Conservation (phyloP, 2,113 vertebrate species). For the Sorex fumeus region DNA sequence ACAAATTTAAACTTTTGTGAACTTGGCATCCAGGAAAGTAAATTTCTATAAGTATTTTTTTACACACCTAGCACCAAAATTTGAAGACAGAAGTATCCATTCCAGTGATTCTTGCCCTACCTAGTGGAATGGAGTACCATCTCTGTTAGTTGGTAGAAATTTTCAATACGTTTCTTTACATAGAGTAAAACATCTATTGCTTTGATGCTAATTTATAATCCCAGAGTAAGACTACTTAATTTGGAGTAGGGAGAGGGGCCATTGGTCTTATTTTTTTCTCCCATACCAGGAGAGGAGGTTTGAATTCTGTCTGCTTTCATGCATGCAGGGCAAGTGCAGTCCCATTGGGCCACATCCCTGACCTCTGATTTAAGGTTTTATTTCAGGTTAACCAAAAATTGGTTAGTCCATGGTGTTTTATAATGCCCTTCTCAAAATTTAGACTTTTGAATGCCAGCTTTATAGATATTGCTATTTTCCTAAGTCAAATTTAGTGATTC, state of each 20-base stretch:
- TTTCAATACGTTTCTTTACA: slow-evolving; percentile 33
- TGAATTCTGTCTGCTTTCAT: too few relatives aligned
- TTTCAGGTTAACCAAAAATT: background rate
- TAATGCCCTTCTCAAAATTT: slow-evolving; percentile 16
- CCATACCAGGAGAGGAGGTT: too few relatives aligned
- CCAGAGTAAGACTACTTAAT: slow-evolving; percentile 28
- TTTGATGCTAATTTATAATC: slow-evolving; percentile 49
- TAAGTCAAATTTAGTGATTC: background rate
- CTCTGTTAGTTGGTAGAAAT: background rate
- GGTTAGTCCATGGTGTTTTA: slow-evolving; percentile 32
- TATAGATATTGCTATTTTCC: slow-evolving; percentile 53
- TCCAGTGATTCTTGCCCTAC: background rate
- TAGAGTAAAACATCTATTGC: slow-evolving; percentile 1
- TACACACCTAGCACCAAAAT: slow-evolving; percentile 57
- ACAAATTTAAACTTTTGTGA: slow-evolving; percentile 64
- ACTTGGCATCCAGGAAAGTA: slow-evolving; percentile 79
- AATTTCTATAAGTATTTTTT: slow-evolving; percentile 59
- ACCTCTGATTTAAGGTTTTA: slow-evolving; percentile 16
- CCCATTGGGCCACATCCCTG: too few relatives aligned
- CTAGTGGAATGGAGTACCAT: slow-evolving; percentile 45
- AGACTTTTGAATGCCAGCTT: slow-evolving; percentile 49
- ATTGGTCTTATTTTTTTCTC: too few relatives aligned
- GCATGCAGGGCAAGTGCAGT: too few relatives aligned
- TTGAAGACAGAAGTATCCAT: slow-evolving; percentile 50
- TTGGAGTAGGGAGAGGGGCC: too few relatives aligned